Evolutionary conservation across 2,888 invertebrate genomes (phyloP).

Genomic region (Diarsia brunnea): DNA sequence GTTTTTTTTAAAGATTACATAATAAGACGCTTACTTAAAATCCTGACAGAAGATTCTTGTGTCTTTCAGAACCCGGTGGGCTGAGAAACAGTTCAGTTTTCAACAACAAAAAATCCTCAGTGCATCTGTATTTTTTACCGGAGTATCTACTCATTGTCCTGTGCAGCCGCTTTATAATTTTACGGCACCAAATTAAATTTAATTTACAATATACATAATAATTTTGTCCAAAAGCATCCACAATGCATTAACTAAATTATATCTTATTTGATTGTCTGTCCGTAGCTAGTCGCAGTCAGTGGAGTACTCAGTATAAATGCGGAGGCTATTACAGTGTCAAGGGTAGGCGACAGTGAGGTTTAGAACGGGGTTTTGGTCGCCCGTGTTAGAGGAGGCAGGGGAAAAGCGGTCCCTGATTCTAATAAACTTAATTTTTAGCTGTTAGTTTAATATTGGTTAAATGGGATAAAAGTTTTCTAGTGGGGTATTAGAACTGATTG

Average conservation of each 20-base stretch:
- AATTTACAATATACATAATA: neutral
- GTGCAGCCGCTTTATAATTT: neutral
- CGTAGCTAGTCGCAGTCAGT: conserved; percentile 28
- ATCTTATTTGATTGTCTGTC: conserved; percentile 29
- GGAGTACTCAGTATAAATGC: conserved; percentile 61
- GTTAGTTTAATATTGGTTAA: neutral
- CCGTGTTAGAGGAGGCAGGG: conserved; percentile 56
- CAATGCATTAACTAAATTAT: conserved; percentile 40
- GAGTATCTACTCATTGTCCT: neutral
- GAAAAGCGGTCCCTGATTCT: conserved; percentile 1
- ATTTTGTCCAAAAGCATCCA: neutral
- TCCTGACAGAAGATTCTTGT: too few relatives aligned
- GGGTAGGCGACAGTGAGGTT: conserved; percentile 73
- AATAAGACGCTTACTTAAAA: too few relatives aligned
- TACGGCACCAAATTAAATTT: neutral
- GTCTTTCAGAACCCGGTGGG: too few relatives aligned
- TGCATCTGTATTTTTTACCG: neutral
- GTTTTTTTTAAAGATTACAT: too few relatives aligned
- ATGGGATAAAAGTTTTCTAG: neutral
- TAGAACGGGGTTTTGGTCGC: conserved; percentile 70
- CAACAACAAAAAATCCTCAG: neutral
- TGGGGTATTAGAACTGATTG: neutral
- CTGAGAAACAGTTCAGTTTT: too few relatives aligned
- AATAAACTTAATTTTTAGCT: neutral
- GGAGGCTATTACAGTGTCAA: conserved; percentile 73